Evolutionary conservation across 2,113 vertebrate genomes (phyloP).

Genomic region (Panthera uncia): DNA sequence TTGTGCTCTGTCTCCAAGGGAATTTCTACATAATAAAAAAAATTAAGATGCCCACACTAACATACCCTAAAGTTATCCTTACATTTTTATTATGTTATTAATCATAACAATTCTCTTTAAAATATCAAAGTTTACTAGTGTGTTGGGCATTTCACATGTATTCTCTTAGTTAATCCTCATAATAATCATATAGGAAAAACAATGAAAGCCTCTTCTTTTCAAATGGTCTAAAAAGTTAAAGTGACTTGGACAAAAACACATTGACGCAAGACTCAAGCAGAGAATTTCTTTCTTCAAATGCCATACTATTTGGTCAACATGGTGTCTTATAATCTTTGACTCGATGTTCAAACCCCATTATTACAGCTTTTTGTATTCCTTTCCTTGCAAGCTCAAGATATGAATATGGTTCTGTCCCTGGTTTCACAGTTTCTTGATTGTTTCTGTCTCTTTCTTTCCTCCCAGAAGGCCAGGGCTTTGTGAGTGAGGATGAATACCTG

Average conservation of each 20-base stretch:
- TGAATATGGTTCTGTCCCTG: not conserved
- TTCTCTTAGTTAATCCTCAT: not conserved
- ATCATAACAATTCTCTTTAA: not conserved
- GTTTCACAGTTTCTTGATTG: not conserved
- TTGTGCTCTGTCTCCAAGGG: not conserved
- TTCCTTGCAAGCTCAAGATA: not conserved
- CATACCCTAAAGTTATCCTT: not conserved
- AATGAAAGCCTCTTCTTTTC: not conserved
- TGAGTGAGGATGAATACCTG: slow-evolving; percentile 95
- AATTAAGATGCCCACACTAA: not conserved
- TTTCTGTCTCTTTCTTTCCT: not conserved
- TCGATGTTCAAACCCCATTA: not conserved
- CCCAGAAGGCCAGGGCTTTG: slow-evolving; percentile 90
- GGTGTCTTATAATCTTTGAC: not conserved
- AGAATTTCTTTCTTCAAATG: not conserved
- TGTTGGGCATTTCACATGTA: not conserved
- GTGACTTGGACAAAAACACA: not conserved
- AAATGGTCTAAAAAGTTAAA: not conserved
- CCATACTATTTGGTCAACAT: not conserved
- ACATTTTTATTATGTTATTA: not conserved
- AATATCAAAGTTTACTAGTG: not conserved
- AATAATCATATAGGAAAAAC: not conserved
- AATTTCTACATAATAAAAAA: not conserved
- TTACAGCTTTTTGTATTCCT: not conserved
- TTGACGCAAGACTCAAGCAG: not conserved